Evolutionary conservation across 2,888 invertebrate genomes (phyloP).

Genomic region (Branchipolynoe longqiensis): DNA sequence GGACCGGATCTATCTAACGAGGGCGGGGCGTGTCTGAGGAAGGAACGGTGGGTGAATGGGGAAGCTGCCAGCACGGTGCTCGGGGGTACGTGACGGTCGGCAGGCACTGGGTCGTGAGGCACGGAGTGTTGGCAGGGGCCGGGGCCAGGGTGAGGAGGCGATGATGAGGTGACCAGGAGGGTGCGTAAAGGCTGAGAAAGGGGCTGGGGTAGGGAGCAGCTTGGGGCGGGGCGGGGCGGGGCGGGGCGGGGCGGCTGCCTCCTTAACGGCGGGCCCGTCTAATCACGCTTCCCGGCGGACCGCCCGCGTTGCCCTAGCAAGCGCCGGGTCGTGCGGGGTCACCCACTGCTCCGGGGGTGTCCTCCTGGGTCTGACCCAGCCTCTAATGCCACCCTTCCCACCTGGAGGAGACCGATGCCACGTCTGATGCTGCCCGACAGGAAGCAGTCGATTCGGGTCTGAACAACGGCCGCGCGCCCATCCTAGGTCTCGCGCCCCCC

Average conservation of each 20-base stretch:
- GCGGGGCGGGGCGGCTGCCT: background rate
- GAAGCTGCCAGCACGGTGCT: background rate
- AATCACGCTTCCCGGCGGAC: conserved; percentile 10
- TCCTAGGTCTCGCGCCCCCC: background rate
- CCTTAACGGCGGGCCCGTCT: conserved; percentile 15
- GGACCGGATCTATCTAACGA: too few relatives aligned
- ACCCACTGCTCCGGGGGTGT: background rate
- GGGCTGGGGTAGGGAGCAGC: conserved; percentile 3
- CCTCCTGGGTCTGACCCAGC: conserved; percentile 27
- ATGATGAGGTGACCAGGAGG: background rate
- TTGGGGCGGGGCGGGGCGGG: conserved; percentile 2
- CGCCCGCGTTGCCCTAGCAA: conserved; percentile 41
- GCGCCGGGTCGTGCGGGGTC: conserved; percentile 9
- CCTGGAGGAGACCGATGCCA: conserved; percentile 14
- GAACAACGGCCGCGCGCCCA: conserved; percentile 9
- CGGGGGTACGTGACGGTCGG: conserved; percentile 3
- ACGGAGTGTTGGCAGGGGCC: background rate
- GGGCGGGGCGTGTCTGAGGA: too few relatives aligned
- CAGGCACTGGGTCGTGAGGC: background rate
- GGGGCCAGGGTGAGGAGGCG: conserved; percentile 3
- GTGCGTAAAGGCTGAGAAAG: background rate
- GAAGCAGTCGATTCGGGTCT: background rate
- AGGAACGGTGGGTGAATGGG: background rate
- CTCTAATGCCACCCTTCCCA: background rate
- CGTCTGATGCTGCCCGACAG: conserved; percentile 19